Base-by-base conservation (phyloP, 2,888 invertebrate species). In the Prenolepis imparis region DNA sequence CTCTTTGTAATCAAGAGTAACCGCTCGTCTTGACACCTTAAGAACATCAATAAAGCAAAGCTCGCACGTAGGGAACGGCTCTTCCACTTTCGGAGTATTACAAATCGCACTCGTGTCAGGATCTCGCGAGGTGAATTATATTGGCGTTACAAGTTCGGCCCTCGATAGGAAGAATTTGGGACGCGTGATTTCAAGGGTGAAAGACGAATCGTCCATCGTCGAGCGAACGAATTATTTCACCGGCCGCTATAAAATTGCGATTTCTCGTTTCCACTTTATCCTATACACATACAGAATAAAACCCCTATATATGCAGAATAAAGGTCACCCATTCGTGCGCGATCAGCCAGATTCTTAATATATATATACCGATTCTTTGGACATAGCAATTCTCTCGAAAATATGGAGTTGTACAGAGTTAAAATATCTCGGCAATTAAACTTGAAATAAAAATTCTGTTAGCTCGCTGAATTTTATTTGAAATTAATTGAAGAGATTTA, bases 151-250 rank as follows among this genome's bases (percentile, higher is more conserved):
- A 72, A 72, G 72, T 70, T 77, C 11, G 36, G 9, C 0, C 15
- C 21, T 15, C 18, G 21, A n/a, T 61, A 48, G 57, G 68, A 36
- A 81, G 73, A 87, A 87, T 77, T 41, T 55, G 55, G 61, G 24
- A 61, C 82, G 82, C 75, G 84, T 83, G 88, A 90, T 87, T 89
- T 75, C 81, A 70, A 70, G 61, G 52, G 28, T 63, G 55, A 73
- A 84, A 88, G 86, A 88, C 83, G 85, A 83, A 90, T 89, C 78
- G 86, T 70, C 73, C 63, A 74, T 85, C 81, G 82, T 61, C 68
- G 80, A 55, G 82, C 63, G 83, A 83, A 82, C 85, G 78, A 88
- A 90, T 90, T 90, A 90, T 90, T 87, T 84, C 57, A 55, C 39
- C 63, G 59, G 70, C 48, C 59, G 64, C 81, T 82, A 87, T 88